phyloP scores from a whole-genome alignment of 2,888 invertebrate species.

The Scelioninae gen. 1 region DNA sequence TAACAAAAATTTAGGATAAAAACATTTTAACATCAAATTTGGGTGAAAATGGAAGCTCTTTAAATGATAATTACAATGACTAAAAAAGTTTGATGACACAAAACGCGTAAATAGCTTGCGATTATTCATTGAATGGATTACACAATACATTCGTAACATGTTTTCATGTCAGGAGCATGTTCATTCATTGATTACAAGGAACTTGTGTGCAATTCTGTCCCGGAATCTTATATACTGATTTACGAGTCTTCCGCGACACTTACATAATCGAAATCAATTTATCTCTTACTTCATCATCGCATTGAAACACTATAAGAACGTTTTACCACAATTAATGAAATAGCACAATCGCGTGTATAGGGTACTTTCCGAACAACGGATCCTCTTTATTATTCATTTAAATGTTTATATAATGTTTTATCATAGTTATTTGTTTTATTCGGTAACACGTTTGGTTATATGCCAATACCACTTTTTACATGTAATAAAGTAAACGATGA shows the following conservation, averaged over 20 bases:
- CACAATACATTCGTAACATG: constrained; percentile 38
- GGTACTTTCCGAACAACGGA: background rate
- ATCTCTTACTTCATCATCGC: constrained; percentile 30
- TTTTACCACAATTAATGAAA: constrained; percentile 48
- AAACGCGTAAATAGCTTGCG: constrained; percentile 14
- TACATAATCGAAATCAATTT: constrained; percentile 33
- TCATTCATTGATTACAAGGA: constrained; percentile 50
- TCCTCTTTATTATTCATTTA: constrained; percentile 8
- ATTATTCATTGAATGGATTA: constrained; percentile 31
- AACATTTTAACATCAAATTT: too few relatives aligned
- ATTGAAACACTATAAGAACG: constrained; percentile 44
- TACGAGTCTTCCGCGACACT: constrained; percentile 35
- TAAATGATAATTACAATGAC: constrained; percentile 4
- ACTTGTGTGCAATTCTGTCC: constrained; percentile 49
- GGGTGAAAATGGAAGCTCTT: constrained; percentile 1
- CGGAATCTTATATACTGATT: constrained; percentile 24
- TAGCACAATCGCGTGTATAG: constrained; percentile 1
- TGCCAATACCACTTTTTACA: constrained; percentile 28
- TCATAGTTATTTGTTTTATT: constrained; percentile 3
- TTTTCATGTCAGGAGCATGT: constrained; percentile 34
- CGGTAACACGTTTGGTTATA: background rate
- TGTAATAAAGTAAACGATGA: constrained; percentile 20
- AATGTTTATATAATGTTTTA: constrained; percentile 5
- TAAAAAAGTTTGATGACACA: constrained; percentile 4
- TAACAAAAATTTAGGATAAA: too few relatives aligned